Base-by-base conservation (phyloP, 2,888 invertebrate species). In the Empis stercorea region DNA sequence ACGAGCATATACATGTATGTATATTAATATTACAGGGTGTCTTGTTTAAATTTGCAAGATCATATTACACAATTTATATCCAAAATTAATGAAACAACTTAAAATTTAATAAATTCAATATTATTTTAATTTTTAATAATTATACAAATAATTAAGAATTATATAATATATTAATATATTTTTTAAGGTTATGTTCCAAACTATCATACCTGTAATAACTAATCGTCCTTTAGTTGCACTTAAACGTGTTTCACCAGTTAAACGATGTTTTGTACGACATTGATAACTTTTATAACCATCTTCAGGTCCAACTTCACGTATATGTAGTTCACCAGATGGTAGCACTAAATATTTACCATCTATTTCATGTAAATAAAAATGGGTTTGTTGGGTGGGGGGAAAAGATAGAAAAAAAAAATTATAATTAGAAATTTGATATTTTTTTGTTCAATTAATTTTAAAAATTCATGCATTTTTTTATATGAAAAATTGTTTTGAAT, bases 291-390 rank as follows among this genome's bases (percentile, higher is more conserved):
- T 89, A 71, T 87, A 88, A 53, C 91, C 91, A 70, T 95, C 94
- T 68, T 91, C 91, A 53, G 89, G 89, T 68, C 88, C 87, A 52
- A 94, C 93, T 74, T 94, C 91, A 63, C 89, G 82, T 61, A 95
- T 92, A 71, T 95, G 94, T 54, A 96, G 77, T 71, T 95, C 94
- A 55, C 95, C 95, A 61, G 92, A 89, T 56, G 92, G 88, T 51
- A 95, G 75, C 40, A 95, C 93, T 69, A 94, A 79, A 66, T 93
- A 92, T 78, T 95, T 92, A 59, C 91, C 92, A 72, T 93, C 95
- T 94, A n/a, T n/a, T n/a, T n/a, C n/a, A n/a, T n/a, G n/a, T n/a
- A n/a, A n/a, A n/a, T n/a, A n/a, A n/a, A n/a, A n/a, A n/a, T n/a
- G n/a, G n/a, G n/a, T n/a, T n/a, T n/a, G n/a, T n/a, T n/a, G n/a